These are phyloP conservation scores for Typhlichthys eigenmanni DNA, from an alignment of 2,797 vertebrate species.

Conservation along the genomic window DNA sequence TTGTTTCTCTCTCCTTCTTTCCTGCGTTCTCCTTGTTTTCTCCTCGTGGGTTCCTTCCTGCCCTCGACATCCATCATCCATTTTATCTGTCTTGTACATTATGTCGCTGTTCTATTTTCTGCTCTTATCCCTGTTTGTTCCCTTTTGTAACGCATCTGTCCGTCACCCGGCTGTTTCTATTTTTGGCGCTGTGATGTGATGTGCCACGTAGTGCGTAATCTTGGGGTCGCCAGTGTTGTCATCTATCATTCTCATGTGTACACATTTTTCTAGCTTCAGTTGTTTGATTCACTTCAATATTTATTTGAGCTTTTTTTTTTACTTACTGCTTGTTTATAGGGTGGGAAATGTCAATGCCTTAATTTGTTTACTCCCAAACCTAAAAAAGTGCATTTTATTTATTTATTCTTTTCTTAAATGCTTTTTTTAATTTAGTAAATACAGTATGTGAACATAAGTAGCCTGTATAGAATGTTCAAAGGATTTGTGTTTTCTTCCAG, in stretches of 20 bases:
- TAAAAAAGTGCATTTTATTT: too few relatives aligned
- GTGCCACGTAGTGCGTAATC: conserved; percentile 22
- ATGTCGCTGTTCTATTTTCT: conserved; percentile 21
- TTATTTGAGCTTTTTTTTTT: too few relatives aligned
- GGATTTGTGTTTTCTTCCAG: conserved; percentile 44
- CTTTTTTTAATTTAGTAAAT: too few relatives aligned
- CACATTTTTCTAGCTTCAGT: background rate
- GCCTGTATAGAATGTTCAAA: background rate
- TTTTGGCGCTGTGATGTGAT: conserved; percentile 32
- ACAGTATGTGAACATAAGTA: too few relatives aligned
- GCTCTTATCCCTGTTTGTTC: conserved; percentile 39
- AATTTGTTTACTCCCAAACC: too few relatives aligned
- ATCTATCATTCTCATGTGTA: background rate
- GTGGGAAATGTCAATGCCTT: too few relatives aligned
- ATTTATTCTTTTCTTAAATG: too few relatives aligned
- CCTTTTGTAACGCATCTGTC: conserved; percentile 30
- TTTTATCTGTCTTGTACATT: conserved; percentile 52
- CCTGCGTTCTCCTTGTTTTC: conserved; percentile 26
- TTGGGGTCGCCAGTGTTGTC: conserved; percentile 19
- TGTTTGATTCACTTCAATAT: background rate
- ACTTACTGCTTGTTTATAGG: too few relatives aligned
- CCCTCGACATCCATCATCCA: conserved; percentile 49
- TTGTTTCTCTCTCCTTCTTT: conserved; percentile 9
- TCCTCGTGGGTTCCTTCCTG: conserved; percentile 56
- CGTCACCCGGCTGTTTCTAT: conserved; percentile 47